Conservation (phyloP, 1,140 invertebrate genomes). For the Drosophila kurseongensis region DNA sequence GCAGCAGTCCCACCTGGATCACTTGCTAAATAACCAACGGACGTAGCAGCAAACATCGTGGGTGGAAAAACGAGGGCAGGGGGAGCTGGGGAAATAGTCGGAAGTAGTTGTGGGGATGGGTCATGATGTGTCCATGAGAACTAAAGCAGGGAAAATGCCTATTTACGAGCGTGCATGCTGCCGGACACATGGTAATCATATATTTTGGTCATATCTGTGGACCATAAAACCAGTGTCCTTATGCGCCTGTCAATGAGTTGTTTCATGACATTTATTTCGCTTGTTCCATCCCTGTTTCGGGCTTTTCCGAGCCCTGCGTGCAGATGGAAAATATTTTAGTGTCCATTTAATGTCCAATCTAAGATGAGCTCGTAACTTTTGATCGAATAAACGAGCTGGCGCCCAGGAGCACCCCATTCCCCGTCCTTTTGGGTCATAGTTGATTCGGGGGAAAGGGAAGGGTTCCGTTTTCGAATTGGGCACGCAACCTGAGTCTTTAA, state of each 20-base stretch:
- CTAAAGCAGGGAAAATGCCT: slow-evolving; percentile 83
- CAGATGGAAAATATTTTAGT: slow-evolving; percentile 84
- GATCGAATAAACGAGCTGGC: slow-evolving; percentile 79
- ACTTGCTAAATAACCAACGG: slow-evolving; percentile 73
- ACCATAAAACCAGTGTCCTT: slow-evolving; percentile 84
- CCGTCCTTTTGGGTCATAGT: slow-evolving; percentile 27
- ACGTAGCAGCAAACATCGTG: slow-evolving; percentile 56
- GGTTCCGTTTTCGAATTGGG: slow-evolving; percentile 34
- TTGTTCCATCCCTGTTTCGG: slow-evolving; percentile 46
- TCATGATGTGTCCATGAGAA: slow-evolving; percentile 51
- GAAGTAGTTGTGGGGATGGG: slow-evolving; percentile 6
- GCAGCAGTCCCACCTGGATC: slow-evolving; percentile 80
- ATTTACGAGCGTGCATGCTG: slow-evolving; percentile 83
- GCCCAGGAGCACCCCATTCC: slow-evolving; percentile 15
- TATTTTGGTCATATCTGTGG: slow-evolving; percentile 85
- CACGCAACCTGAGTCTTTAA: slow-evolving; percentile 60
- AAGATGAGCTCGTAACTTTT: slow-evolving; percentile 84
- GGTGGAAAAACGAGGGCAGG: slow-evolving; percentile 27
- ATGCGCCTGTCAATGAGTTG: slow-evolving; percentile 84
- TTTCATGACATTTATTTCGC: slow-evolving; percentile 84
- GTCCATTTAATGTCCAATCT: slow-evolving; percentile 85
- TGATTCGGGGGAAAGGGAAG: slow-evolving; percentile 21
- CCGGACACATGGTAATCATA: slow-evolving; percentile 84
- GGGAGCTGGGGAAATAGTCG: slow-evolving; percentile 25
- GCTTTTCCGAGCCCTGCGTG: slow-evolving; percentile 64